A percentile compares a stretch with the other conserved stretches of the same genome.
Conservation (phyloP, 2,797 vertebrate species). For the Melanotaenia maccullochi region DNA sequence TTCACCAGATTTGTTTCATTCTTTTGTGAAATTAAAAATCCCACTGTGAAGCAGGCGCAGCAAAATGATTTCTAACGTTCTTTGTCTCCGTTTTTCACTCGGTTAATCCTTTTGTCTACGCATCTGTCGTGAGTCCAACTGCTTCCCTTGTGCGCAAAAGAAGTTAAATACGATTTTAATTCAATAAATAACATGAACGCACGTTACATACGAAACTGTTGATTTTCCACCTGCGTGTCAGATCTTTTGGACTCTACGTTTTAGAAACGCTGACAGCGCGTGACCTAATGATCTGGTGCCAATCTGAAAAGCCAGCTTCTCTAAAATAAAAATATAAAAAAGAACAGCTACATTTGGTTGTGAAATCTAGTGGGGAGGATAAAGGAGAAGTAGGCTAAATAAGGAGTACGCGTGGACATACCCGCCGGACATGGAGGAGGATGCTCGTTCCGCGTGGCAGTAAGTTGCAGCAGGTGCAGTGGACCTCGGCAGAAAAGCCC, state of each 20-base stretch:
- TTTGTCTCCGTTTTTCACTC: slow-evolving; percentile 80
- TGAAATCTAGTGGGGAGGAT: background rate
- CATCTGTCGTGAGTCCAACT: slow-evolving; percentile 78
- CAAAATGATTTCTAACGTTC: slow-evolving; percentile 70
- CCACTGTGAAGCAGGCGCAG: slow-evolving; percentile 33
- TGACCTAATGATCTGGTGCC: slow-evolving; percentile 8
- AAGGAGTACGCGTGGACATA: slow-evolving; percentile 53
- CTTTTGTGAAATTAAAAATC: slow-evolving; percentile 1
- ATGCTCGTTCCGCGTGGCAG: slow-evolving; percentile 33
- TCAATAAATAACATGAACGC: slow-evolving; percentile 13
- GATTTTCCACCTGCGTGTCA: background rate
- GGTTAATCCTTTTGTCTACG: slow-evolving; percentile 83
- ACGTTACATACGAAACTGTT: background rate
- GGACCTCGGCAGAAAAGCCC: slow-evolving; percentile 43
- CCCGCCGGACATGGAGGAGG: slow-evolving; percentile 60
- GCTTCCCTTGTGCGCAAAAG: slow-evolving; percentile 46
- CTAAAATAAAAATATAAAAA: background rate
- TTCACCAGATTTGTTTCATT: background rate
- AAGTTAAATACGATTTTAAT: slow-evolving; percentile 44
- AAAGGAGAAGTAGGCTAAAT: too few species aligned
- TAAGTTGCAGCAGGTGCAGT: slow-evolving; percentile 67
- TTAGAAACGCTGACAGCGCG: background rate
- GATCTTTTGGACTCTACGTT: background rate
- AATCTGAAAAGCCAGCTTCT: background rate
- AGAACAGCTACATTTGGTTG: background rate